These are phyloP conservation scores for Melanostoma scalare DNA, from an alignment of 2,888 invertebrate genomes.

Conservation along the genomic window DNA sequence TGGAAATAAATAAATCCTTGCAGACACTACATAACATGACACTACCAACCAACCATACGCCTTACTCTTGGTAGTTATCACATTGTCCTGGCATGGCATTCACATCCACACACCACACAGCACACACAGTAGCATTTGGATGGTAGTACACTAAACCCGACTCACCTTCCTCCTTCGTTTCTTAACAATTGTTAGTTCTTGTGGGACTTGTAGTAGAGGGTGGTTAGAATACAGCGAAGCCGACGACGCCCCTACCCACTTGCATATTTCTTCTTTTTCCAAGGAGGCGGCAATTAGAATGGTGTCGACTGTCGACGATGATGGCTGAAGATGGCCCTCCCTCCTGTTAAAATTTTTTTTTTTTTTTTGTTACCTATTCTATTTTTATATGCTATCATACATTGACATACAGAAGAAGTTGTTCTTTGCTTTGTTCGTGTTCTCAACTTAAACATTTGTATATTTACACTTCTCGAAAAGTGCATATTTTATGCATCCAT, in stretches of 20 bases:
- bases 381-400: not conserved
- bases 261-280: not conserved
- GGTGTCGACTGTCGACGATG: constrained; percentile 18
- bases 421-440: constrained; percentile 32
- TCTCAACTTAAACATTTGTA: constrained; percentile 25
- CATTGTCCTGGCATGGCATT: constrained; percentile 33
- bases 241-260: too few species aligned
- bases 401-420: constrained; percentile 39
- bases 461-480: constrained; percentile 25
- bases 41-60: constrained; percentile 49
- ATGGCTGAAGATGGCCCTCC: constrained; percentile 25
- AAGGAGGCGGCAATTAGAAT: constrained; percentile 48
- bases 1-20: constrained; percentile 59
- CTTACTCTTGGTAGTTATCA: constrained; percentile 42
- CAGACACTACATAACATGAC: constrained; percentile 55
- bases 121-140: constrained; percentile 20
- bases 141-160: constrained; percentile 36
- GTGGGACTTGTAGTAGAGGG: constrained; percentile 34
- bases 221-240: not conserved
- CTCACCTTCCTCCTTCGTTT: constrained; percentile 22
- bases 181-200: constrained; percentile 23
- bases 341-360: constrained; percentile 19
- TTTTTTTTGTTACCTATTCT: not conserved
- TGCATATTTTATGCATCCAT: constrained; percentile 35
- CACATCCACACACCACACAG: not conserved